Percentiles rank a stretch among this genome's conserved stretches.
Conservation (phyloP, 1,140 invertebrate genomes). For the Platyscapa corneri region DNA sequence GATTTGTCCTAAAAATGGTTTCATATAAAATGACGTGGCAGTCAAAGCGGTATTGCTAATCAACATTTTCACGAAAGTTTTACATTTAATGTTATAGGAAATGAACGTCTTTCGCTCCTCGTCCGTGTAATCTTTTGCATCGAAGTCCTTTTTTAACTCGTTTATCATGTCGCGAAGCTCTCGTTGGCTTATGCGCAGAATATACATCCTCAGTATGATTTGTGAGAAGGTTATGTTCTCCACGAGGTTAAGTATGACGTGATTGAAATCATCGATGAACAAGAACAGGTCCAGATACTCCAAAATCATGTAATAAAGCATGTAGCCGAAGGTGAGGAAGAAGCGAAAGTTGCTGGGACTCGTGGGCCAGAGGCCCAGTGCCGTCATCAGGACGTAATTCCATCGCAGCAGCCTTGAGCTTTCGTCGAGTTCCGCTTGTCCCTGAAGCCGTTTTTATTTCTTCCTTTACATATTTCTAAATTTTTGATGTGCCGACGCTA, state of each 20-base stretch:
- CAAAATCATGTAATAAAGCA: constrained; percentile 60
- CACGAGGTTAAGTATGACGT: constrained; percentile 66
- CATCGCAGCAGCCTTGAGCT: constrained; percentile 59
- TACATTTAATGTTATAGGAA: constrained; percentile 60
- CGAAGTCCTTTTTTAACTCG: constrained; percentile 61
- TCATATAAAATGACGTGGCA: constrained; percentile 62
- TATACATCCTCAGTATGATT: constrained; percentile 61
- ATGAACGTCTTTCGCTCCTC: constrained; percentile 58
- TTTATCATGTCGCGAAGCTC: constrained; percentile 59
- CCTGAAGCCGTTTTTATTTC: constrained; percentile 47
- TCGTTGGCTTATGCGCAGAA: constrained; percentile 57
- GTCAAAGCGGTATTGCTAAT: constrained; percentile 60
- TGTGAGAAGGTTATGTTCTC: constrained; percentile 66
- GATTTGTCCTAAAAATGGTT: constrained; percentile 59
- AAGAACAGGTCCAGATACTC: constrained; percentile 64
- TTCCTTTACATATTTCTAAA: neutral
- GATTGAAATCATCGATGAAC: constrained; percentile 61
- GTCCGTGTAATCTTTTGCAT: constrained; percentile 56
- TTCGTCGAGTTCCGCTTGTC: constrained; percentile 58
- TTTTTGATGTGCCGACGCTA: neutral
- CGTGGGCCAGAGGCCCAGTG: constrained; percentile 64
- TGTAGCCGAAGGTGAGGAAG: constrained; percentile 59
- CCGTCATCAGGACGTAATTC: constrained; percentile 59
- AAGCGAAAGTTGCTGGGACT: constrained; percentile 57
- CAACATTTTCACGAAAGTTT: constrained; percentile 60